These are phyloP conservation scores for Trichonephila clavata DNA, from an alignment of 1,140 invertebrate species.

Conservation along the genomic window DNA sequence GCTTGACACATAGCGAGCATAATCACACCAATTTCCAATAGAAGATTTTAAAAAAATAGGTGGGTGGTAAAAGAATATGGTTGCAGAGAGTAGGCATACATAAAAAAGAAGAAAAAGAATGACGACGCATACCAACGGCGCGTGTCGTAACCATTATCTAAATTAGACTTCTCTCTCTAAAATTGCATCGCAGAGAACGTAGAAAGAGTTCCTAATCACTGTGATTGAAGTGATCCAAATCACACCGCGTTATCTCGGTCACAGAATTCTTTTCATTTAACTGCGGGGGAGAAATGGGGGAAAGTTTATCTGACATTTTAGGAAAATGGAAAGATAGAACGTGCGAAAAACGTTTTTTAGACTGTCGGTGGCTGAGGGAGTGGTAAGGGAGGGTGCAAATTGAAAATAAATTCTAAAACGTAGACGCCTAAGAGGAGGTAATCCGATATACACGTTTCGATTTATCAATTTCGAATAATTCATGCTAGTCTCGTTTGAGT, in stretches of 20 bases:
- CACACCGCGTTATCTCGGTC: neutral
- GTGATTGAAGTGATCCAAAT: neutral
- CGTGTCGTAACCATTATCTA: neutral
- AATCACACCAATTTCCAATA: conserved; percentile 6
- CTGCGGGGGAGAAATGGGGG: neutral
- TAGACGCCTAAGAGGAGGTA: neutral
- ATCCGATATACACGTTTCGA: neutral
- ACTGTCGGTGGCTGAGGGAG: neutral
- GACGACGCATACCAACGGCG: neutral
- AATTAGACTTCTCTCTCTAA: conserved; percentile 12
- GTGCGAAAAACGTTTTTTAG: neutral
- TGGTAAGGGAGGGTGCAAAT: neutral
- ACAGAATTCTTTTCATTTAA: neutral
- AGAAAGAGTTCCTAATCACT: conserved; percentile 27
- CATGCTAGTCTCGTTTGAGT: neutral
- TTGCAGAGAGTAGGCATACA: neutral
- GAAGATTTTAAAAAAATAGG: neutral
- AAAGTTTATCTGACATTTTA: neutral
- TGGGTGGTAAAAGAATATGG: neutral
- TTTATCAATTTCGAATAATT: neutral
- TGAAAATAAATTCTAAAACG: neutral
- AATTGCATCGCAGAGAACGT: neutral
- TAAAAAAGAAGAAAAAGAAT: neutral
- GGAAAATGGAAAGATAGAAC: neutral
- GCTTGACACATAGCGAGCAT: neutral